These are phyloP conservation scores for Siniperca scherzeri DNA, from an alignment of 2,797 vertebrate species.

Conservation along the genomic window DNA sequence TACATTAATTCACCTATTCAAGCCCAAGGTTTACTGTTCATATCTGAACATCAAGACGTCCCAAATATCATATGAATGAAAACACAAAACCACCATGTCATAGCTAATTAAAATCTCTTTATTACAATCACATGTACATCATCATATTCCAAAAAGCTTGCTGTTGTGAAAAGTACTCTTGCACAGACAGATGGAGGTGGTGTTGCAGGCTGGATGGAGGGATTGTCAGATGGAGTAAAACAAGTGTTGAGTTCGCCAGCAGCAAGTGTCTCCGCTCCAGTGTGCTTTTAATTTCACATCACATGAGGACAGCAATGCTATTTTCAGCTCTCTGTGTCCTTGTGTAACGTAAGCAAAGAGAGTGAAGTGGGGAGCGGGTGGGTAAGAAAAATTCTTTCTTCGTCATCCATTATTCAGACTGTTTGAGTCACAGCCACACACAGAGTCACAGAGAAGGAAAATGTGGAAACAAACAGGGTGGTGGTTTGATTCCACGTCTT, in stretches of 20 bases:
- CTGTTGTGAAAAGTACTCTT: slow-evolving; percentile 72
- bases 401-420: slow-evolving; percentile 81
- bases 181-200: slow-evolving; percentile 68
- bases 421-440: slow-evolving; percentile 71
- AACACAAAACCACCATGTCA: slow-evolving; percentile 39
- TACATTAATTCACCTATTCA: neutral
- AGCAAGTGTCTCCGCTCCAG: slow-evolving; percentile 72
- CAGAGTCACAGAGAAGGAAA: slow-evolving; percentile 37
- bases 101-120: slow-evolving; percentile 88
- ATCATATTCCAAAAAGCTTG: slow-evolving; percentile 80
- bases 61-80: slow-evolving; percentile 30
- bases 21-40: neutral
- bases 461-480: slow-evolving; percentile 45
- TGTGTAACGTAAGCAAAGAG: slow-evolving; percentile 72
- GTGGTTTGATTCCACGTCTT: slow-evolving; percentile 29
- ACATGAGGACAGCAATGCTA: slow-evolving; percentile 75
- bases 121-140: slow-evolving; percentile 88
- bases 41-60: neutral
- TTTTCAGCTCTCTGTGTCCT: slow-evolving; percentile 77
- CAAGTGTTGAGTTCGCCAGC: slow-evolving; percentile 63
- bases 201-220: slow-evolving; percentile 64
- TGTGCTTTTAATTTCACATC: slow-evolving; percentile 80
- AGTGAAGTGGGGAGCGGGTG: slow-evolving; percentile 44
- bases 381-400: slow-evolving; percentile 59
- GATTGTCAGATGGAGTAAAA: slow-evolving; percentile 69